Conservation (phyloP, 2,113 vertebrate species). For the Phylloscopus trochilus region DNA sequence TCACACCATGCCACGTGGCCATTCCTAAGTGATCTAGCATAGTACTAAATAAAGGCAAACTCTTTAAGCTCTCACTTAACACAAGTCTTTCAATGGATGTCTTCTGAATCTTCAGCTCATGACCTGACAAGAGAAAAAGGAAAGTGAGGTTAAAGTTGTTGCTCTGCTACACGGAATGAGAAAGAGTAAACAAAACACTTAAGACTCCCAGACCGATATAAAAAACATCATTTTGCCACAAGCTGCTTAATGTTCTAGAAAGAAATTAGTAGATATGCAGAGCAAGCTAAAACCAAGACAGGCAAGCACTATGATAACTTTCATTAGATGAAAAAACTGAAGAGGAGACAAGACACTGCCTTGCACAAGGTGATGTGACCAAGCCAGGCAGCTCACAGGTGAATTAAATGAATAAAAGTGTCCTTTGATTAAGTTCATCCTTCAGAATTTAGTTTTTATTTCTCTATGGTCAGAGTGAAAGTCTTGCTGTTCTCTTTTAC, state of each 20-base stretch:
- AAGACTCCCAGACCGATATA: neutral
- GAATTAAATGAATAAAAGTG: neutral
- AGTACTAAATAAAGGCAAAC: neutral
- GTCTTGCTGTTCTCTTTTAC: neutral
- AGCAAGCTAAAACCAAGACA: neutral
- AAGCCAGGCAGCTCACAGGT: neutral
- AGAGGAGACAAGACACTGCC: neutral
- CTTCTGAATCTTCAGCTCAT: neutral
- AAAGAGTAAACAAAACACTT: neutral
- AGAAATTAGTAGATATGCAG: neutral
- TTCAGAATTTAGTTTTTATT: neutral
- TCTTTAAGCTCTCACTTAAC: neutral
- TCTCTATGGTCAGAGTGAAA: neutral
- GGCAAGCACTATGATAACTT: neutral
- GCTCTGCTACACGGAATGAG: neutral
- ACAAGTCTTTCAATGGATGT: neutral
- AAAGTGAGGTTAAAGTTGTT: neutral
- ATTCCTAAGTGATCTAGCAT: neutral
- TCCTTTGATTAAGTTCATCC: neutral
- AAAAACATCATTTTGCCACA: neutral
- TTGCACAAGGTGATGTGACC: neutral
- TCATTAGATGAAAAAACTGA: neutral
- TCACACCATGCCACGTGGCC: fast-evolving
- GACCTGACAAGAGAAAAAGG: neutral
- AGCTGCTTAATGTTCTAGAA: neutral